These are phyloP conservation scores for Zaprionus inermis DNA, from an alignment of 1,140 invertebrate species.

Conservation along the genomic window DNA sequence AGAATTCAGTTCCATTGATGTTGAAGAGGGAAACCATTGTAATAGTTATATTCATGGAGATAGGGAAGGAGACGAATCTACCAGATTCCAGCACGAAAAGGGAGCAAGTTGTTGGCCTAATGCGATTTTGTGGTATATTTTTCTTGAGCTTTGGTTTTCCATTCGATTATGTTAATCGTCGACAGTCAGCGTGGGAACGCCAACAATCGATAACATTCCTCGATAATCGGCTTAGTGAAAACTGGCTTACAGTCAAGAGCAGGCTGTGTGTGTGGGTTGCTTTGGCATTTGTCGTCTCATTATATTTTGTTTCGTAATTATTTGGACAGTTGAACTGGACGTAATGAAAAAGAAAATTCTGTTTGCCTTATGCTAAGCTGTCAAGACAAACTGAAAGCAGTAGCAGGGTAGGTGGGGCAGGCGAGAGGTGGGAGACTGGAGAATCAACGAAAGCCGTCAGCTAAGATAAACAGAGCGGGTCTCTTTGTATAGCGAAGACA, in stretches of 20 bases:
- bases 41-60: conserved; percentile 75
- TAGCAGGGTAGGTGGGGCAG: neutral
- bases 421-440: neutral
- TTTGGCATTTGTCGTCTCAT: conserved; percentile 28
- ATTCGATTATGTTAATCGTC: conserved; percentile 72
- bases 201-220: conserved; percentile 28
- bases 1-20: conserved; percentile 1
- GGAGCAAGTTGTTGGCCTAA: conserved; percentile 21
- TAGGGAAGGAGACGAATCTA: neutral
- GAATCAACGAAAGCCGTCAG: neutral
- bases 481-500: neutral
- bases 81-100: neutral
- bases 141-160: conserved; percentile 29
- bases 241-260: conserved; percentile 21
- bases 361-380: conserved; percentile 58
- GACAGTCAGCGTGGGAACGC: conserved; percentile 57
- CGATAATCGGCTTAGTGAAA: conserved; percentile 60
- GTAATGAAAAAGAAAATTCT: conserved; percentile 52
- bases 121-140: conserved; percentile 55
- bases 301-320: conserved; percentile 59
- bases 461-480: conserved; percentile 12
- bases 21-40: conserved; percentile 24
- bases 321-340: conserved; percentile 42
- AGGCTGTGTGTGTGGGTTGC: conserved; percentile 1
- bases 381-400: conserved; percentile 46